Evolutionary conservation across 2,797 vertebrate genomes (phyloP).

Genomic region (Anableps anableps): DNA sequence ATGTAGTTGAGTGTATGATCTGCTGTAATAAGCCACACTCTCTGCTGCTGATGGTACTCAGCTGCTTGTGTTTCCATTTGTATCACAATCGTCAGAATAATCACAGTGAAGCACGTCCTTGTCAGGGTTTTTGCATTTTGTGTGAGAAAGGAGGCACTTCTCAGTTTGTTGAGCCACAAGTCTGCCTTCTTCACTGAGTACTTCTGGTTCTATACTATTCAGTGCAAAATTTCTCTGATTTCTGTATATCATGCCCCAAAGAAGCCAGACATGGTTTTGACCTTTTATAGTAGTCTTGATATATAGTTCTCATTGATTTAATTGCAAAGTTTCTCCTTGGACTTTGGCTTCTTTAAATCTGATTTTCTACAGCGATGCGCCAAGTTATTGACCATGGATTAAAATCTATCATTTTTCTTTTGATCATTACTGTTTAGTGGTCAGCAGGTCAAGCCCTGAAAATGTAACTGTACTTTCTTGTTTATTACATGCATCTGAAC

Average conservation of each 20-base stretch:
- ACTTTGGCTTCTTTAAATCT: neutral
- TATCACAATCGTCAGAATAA: slow-evolving; percentile 33
- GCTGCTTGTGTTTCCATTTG: slow-evolving; percentile 49
- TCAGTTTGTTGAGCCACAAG: slow-evolving; percentile 33
- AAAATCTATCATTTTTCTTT: neutral
- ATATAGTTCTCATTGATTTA: neutral
- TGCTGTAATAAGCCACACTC: slow-evolving; percentile 33
- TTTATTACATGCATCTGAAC: neutral
- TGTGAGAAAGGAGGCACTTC: slow-evolving; percentile 36
- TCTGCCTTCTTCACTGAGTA: slow-evolving; percentile 21
- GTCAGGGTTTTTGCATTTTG: slow-evolving; percentile 36
- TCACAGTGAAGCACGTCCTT: slow-evolving; percentile 54
- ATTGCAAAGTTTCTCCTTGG: neutral
- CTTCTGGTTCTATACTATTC: neutral
- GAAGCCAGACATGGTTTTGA: neutral
- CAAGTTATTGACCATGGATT: too few relatives aligned
- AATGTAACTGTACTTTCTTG: neutral
- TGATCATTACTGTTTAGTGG: neutral
- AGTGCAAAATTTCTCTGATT: neutral
- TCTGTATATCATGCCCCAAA: neutral
- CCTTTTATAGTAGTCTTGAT: neutral
- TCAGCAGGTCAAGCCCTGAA: neutral
- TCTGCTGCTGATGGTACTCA: slow-evolving; percentile 40
- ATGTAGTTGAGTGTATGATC: slow-evolving; percentile 41
- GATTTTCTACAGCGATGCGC: neutral